phyloP scores from a whole-genome alignment of 2,113 vertebrate genomes.

The Columba janthina region DNA sequence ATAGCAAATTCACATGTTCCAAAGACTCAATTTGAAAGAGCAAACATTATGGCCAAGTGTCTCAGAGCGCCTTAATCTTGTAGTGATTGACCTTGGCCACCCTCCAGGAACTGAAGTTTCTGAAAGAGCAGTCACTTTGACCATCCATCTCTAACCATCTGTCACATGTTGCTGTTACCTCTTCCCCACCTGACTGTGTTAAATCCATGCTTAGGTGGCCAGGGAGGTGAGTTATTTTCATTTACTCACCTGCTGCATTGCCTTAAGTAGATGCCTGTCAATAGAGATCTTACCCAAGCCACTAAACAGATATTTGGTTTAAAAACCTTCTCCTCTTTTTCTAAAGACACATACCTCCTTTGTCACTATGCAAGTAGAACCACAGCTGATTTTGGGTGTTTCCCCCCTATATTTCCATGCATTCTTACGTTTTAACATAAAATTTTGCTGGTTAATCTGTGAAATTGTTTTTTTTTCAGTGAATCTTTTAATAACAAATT shows the following conservation, averaged over 20 bases:
- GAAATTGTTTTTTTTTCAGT: neutral
- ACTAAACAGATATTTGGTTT: neutral
- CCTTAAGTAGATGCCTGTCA: neutral
- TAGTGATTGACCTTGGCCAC: constrained; percentile 16
- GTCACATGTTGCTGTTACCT: neutral
- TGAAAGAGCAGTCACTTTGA: neutral
- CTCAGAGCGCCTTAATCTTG: neutral
- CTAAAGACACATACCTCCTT: neutral
- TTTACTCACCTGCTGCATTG: neutral
- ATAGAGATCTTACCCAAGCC: neutral
- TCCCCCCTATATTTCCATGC: neutral
- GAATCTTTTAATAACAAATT: neutral
- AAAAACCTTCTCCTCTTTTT: neutral
- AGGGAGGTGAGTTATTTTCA: neutral
- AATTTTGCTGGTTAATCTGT: neutral
- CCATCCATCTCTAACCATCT: neutral
- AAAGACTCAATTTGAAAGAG: neutral
- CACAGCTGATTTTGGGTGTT: neutral
- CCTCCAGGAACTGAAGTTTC: neutral
- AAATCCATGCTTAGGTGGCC: neutral
- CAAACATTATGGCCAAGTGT: neutral
- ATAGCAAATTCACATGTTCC: neutral
- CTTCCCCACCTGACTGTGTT: neutral
- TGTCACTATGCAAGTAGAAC: neutral
- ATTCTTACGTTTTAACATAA: neutral